A percentile compares a stretch with the other conserved stretches of the same genome.
These are phyloP conservation scores for Temnothorax unifasciatus DNA, from an alignment of 2,888 invertebrate species.

Conservation along the genomic window DNA sequence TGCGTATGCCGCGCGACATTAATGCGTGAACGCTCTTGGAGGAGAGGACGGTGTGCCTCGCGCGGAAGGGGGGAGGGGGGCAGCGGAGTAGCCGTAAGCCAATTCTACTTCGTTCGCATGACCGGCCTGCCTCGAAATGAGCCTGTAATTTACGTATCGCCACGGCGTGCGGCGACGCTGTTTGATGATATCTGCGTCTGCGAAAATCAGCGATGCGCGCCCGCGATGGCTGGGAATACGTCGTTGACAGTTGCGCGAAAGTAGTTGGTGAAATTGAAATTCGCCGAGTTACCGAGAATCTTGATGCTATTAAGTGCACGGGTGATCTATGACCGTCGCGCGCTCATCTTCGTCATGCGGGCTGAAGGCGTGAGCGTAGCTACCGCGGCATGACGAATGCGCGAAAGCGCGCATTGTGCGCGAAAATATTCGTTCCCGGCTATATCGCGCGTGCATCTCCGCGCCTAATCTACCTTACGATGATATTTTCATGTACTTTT, in stretches of 20 bases:
- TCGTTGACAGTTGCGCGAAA: constrained; percentile 28
- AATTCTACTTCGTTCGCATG: constrained; percentile 65
- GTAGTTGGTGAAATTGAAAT: constrained; percentile 41
- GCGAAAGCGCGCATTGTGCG: constrained; percentile 28
- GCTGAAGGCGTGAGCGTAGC: constrained; percentile 20
- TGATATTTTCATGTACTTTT: neutral
- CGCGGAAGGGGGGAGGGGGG: constrained; percentile 4
- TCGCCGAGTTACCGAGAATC: constrained; percentile 39
- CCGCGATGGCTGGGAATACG: constrained; percentile 15
- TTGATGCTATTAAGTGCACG: constrained; percentile 29
- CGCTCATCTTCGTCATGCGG: constrained; percentile 41
- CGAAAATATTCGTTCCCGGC: constrained; percentile 20
- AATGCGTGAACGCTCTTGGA: constrained; percentile 68
- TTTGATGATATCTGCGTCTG: constrained; percentile 66
- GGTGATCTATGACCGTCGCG: constrained; percentile 29
- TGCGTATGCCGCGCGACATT: constrained; percentile 73
- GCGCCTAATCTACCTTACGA: neutral
- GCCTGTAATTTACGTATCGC: constrained; percentile 51
- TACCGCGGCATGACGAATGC: constrained; percentile 11
- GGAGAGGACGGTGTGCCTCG: constrained; percentile 20
- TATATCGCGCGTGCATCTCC: neutral
- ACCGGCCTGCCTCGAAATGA: constrained; percentile 32
- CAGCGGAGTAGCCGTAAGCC: neutral
- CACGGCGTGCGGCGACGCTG: constrained; percentile 24
- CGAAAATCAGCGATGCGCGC: constrained; percentile 61